Evolutionary conservation across 2,113 vertebrate species (phyloP).

Genomic region (Motacilla tschutschensis): DNA sequence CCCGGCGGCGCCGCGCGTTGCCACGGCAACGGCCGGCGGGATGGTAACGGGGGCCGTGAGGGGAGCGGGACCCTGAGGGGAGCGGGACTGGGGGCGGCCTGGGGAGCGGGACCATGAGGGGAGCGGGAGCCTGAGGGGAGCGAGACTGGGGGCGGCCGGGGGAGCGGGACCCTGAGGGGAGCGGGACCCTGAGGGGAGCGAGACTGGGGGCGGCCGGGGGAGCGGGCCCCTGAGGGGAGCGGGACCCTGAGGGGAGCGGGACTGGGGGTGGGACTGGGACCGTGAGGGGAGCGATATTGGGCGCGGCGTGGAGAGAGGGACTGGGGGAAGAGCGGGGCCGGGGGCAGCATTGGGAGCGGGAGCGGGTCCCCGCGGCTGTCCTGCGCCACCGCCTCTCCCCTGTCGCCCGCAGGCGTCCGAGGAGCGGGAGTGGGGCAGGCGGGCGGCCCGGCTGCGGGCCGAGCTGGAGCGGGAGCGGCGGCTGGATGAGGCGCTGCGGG

Average conservation of each 20-base stretch:
- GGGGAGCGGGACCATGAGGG: background rate
- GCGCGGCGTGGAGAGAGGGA: too few relatives aligned
- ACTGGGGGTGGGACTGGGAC: background rate
- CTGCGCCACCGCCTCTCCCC: background rate
- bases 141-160: rapidly evolving
- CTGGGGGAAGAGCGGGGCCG: background rate
- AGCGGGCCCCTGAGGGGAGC: too few relatives aligned
- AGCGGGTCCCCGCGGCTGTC: background rate
- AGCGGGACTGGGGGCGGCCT: background rate
- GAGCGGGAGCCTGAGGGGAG: background rate
- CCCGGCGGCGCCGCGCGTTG: background rate
- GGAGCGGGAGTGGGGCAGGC: background rate
- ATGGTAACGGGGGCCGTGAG: background rate
- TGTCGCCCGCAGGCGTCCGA: background rate
- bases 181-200: too few relatives aligned
- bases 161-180: background rate
- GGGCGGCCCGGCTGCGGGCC: background rate
- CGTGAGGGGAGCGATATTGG: too few relatives aligned
- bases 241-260: too few relatives aligned
- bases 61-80: background rate
- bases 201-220: too few relatives aligned
- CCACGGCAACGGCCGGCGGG: background rate
- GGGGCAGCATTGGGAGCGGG: background rate
- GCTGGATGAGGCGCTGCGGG: background rate
- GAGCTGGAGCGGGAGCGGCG: background rate